These are phyloP conservation scores for Gastrophysa polygoni DNA, from an alignment of 2,888 invertebrate genomes.

Conservation along the genomic window DNA sequence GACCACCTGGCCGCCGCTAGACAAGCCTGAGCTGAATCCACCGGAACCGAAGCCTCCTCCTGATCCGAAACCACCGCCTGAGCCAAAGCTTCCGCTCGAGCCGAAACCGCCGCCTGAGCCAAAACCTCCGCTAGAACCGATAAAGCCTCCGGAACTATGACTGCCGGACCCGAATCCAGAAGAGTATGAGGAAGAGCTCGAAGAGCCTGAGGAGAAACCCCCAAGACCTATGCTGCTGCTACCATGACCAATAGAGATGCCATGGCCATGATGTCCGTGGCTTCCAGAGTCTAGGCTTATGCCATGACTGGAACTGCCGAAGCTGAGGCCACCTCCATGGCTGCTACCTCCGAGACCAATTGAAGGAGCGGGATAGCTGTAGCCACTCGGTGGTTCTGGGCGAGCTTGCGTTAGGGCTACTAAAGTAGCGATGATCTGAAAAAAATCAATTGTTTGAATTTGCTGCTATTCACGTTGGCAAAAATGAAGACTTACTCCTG, in stretches of 20 bases:
- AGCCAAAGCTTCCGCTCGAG: slow-evolving; percentile 49
- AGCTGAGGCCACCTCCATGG: slow-evolving; percentile 28
- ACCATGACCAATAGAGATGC: slow-evolving; percentile 1
- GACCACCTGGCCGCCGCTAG: slow-evolving; percentile 58
- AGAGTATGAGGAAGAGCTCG: slow-evolving; percentile 36
- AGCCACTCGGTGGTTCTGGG: slow-evolving; percentile 66
- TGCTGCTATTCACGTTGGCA: no score
- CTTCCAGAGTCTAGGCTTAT: not conserved
- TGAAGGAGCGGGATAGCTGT: slow-evolving; percentile 50
- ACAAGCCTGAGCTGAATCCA: slow-evolving; percentile 47
- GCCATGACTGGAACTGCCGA: slow-evolving; percentile 24
- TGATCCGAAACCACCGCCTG: slow-evolving; percentile 41
- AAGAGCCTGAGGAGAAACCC: slow-evolving; percentile 18
- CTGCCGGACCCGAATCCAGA: slow-evolving; percentile 41
- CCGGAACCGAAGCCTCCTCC: slow-evolving; percentile 48
- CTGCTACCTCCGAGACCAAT: slow-evolving; percentile 20
- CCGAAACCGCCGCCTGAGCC: slow-evolving; percentile 49
- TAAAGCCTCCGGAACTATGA: not conserved
- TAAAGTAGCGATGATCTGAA: slow-evolving; percentile 51
- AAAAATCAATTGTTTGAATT: not conserved
- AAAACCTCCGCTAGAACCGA: slow-evolving; percentile 26
- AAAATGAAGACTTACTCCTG: no score
- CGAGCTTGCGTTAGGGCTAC: slow-evolving; percentile 67
- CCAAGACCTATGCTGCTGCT: slow-evolving; percentile 1
- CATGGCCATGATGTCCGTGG: no score